phyloP scores from a whole-genome alignment of 2,797 vertebrate species.

The Enteromius fasciolatus region DNA sequence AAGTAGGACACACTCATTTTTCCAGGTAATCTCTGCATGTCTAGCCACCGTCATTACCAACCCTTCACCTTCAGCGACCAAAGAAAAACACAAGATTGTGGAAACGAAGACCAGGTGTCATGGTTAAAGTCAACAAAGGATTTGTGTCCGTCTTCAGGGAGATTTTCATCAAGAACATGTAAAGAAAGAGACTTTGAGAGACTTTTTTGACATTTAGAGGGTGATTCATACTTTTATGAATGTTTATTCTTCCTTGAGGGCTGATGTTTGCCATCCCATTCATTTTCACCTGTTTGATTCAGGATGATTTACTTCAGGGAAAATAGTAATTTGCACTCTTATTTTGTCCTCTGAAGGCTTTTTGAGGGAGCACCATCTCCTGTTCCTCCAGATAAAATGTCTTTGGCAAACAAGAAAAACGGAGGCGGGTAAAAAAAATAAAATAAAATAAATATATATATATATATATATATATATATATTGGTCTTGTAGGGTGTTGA shows the following conservation, averaged over 20 bases:
- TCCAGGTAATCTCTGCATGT: constrained; percentile 16
- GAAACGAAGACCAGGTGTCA: constrained; percentile 16
- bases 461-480: not conserved
- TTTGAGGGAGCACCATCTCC: not conserved
- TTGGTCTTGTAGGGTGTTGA: not conserved
- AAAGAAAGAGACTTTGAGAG: not conserved
- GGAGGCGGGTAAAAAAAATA: not conserved
- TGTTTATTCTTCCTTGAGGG: not conserved
- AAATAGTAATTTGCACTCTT: not conserved
- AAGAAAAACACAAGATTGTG: constrained; percentile 23
- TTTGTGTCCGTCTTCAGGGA: not conserved
- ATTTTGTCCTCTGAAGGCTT: not conserved
- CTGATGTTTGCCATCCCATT: not conserved
- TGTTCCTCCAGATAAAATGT: not conserved
- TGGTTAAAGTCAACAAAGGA: not conserved
- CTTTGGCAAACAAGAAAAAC: not conserved
- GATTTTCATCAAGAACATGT: not conserved
- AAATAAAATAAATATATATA: not conserved
- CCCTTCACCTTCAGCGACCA: constrained; percentile 49
- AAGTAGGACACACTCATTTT: constrained; percentile 30
- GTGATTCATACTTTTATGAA: constrained; percentile 11
- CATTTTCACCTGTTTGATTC: not conserved
- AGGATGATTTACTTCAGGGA: not conserved
- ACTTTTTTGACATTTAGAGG: not conserved
- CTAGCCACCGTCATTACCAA: constrained; percentile 40